Base-by-base conservation (phyloP, 2,797 vertebrate species). In the Huso huso region DNA sequence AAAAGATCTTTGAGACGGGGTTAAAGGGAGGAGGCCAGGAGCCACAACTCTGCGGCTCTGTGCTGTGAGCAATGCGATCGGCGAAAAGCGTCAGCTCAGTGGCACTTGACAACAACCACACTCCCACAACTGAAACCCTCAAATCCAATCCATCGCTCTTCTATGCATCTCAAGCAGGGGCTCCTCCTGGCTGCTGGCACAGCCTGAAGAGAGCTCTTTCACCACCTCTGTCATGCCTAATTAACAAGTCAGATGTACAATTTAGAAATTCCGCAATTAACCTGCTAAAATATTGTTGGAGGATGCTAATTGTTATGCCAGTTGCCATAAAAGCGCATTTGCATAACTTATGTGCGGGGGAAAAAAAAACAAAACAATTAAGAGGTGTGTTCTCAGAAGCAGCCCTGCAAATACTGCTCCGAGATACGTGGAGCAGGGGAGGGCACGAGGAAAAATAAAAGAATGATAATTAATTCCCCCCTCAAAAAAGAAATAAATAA, bases 261-360 rank as follows among this genome's bases (percentile, higher is more conserved):
- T 95, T 91, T 91, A 90, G 91, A 94, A 93, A 94, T 95, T 94
- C 92, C 79, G 89, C 93, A 96, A 96, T 95, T 95, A 96, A 95
- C 94, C 93, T 95, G 92, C 92, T 95, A 95, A 96, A 94, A 96
- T 95, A 93, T 95, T 94, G 92, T 93, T 94, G 92, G 91, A 94
- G 92, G 91, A 94, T 95, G 93, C 93, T 95, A 95, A 96, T 95
- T 95, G 93, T 95, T 95, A 92, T 95, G 94, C 92, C 92, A 94
- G 91, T 96, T 95, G 92, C 93, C 91, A 96, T 95, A 95, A 96
- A 96, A 92, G 85, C 90, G 93, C 89, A 96, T 96, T 95, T 96
- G 93, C 93, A 96, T 95, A 96, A 94, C 90, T 93, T 95, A 95
- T 95, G 93, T 94, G 93, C 90, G 92, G 23, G 23, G 23, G 15